Evolutionary conservation across 2,797 vertebrate genomes (phyloP), one percentile per base, ranked within the genome.

Genomic region (Enteromius mattozi): DNA sequence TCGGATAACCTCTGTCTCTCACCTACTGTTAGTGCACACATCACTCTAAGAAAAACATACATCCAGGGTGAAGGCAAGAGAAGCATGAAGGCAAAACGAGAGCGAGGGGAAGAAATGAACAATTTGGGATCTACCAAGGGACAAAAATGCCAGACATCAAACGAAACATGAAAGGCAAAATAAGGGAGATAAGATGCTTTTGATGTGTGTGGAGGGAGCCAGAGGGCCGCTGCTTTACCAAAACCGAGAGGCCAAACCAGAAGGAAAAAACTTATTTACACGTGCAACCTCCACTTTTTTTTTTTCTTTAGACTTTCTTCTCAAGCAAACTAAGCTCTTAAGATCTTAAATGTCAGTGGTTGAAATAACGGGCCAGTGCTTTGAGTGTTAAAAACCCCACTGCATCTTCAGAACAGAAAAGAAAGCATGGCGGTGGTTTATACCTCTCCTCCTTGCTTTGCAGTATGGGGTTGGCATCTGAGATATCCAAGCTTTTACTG

Each of bases 401-500:
- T 89, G 94, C 94, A 93, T 88, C 94, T 93, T 93, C 90, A 93
- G 90, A 88, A 91, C 70, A 66, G 70, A 74, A 91, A 89, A 92
- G 92, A 93, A 88, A 92, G 90, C 94, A 94, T 89, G 93, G 92
- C 91, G 91, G 91, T 88, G 94, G 93, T 90, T 95, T 95, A 92
- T 97, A 98, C 97, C 97, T 97, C 97, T 98, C 97, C 90, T 97
- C 97, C 96, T 96, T 97, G 97, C 96, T 97, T 84, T 80, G 78
- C 94, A 95, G 94, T 95, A 95, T 95, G 96, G 96, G 96, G 96
- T 97, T 96, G 96, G 97, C 96, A 94, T 98, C 97, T 96, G 96
- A 97, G 97, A 98, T 98, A 97, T 98, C 97, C 97, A 98, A 97
- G 96, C 97, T 98, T 97, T 98, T 98, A 98, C 97, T 97, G 96